These are phyloP conservation scores for Drosophila truncata DNA, from an alignment of 1,140 invertebrate species.

Conservation along the genomic window DNA sequence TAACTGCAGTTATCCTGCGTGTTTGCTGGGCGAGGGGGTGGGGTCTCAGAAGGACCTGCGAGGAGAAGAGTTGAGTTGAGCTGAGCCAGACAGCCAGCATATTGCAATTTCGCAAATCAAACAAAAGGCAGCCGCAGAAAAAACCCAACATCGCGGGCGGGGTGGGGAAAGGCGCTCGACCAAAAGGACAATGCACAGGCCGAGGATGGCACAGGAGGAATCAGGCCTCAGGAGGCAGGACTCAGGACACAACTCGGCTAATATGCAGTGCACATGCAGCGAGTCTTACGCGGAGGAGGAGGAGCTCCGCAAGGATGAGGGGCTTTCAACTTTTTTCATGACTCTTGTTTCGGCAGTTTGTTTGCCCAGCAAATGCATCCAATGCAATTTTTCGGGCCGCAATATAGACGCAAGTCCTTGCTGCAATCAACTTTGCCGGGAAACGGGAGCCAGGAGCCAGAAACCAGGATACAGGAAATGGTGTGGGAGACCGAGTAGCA, in stretches of 20 bases:
- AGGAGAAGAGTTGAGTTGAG: constrained; percentile 28
- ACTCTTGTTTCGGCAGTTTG: constrained; percentile 74
- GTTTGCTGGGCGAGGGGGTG: background rate
- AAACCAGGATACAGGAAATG: constrained; percentile 1
- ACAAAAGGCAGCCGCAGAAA: constrained; percentile 70
- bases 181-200: constrained; percentile 79
- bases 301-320: constrained; percentile 3
- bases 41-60: constrained; percentile 10
- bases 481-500: constrained; percentile 10
- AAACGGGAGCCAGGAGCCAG: constrained; percentile 2
- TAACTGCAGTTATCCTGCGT: constrained; percentile 65
- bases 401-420: constrained; percentile 76
- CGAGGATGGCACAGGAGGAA: constrained; percentile 66
- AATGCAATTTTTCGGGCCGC: constrained; percentile 77
- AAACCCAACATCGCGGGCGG: constrained; percentile 33
- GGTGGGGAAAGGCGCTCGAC: constrained; percentile 54
- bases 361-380: constrained; percentile 82
- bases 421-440: constrained; percentile 74
- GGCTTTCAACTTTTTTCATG: constrained; percentile 75
- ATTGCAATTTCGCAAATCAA: constrained; percentile 83
- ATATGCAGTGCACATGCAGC: constrained; percentile 80
- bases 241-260: constrained; percentile 59
- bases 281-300: constrained; percentile 32
- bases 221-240: constrained; percentile 21
- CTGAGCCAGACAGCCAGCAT: constrained; percentile 65